Evolutionary conservation across 2,113 vertebrate species (phyloP), one percentile per base, ranked within the genome.

Genomic region (Semnopithecus entellus): DNA sequence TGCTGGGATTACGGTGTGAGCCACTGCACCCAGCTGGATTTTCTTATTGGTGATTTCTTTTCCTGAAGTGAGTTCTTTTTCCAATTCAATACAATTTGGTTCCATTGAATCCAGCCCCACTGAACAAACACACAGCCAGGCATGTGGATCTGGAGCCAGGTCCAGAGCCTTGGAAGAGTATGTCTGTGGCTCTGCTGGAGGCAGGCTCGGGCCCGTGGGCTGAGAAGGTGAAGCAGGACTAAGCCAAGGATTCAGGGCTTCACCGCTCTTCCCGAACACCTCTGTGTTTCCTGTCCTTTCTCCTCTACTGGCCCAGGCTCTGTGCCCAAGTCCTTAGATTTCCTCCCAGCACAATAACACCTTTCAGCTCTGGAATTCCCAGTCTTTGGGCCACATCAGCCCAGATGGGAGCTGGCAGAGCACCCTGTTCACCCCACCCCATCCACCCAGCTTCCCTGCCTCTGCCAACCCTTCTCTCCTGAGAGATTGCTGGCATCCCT

Each of bases 121-220:
- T 9, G 73, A 43, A 48, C 43, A 38, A 12, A 27, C 32, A 2
- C 35, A 22, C 16, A 27, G 55, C 61, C 1, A 5, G 38, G 72
- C 25, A 17, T 0, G 1, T 7, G 52, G 64, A 35, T 23, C 55
- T 23, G 38, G 50, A 35, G 84, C 48, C 23, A 3, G 2, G n/a
- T 4, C 0, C 14, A 0, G 2, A 16, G 25, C 0, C 2, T 30
- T 20, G 32, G 6, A 80, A 20, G 9, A 22, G 30, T 64, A 66
- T 2, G 11, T 25, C 83, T 64, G 7, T 18, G 18, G 57, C 18
- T 25, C 55, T 18, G 73, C 14, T 17, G 20, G n/a, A 32, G 76
- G 27, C 0, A 12, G 32, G 17, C 18, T 22, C 10, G 0, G 5
- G 66, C 66, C 78, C 3, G 2, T 1, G 12, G 20, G n/a, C 13